phyloP scores from a whole-genome alignment of 2,797 vertebrate species.

The Periophthalmus magnuspinnatus region DNA sequence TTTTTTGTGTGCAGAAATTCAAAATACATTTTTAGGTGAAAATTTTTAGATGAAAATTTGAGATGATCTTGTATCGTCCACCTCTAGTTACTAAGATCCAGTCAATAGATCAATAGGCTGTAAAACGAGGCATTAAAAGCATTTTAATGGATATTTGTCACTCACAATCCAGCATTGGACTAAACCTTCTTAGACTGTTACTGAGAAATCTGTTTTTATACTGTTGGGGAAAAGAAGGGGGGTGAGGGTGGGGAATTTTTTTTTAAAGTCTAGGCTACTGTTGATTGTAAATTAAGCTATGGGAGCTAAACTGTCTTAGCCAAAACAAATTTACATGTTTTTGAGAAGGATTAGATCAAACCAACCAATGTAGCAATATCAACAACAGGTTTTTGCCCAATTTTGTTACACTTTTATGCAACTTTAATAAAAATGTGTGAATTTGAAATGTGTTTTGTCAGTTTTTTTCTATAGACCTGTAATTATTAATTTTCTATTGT shows the following conservation, averaged over 20 bases:
- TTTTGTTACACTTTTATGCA: conserved; percentile 88
- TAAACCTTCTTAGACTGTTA: conserved; percentile 73
- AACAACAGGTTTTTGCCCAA: conserved; percentile 76
- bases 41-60: no score
- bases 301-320: conserved; percentile 58
- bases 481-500: not conserved
- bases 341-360: conserved; percentile 63
- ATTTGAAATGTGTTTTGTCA: conserved; percentile 34
- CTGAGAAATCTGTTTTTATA: conserved; percentile 65
- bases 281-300: conserved; percentile 62
- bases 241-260: conserved; percentile 54
- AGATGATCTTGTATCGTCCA: not conserved
- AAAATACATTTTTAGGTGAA: no score
- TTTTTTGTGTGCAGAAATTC: no score
- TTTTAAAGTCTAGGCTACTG: conserved; percentile 47
- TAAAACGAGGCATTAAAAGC: conserved; percentile 8
- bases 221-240: no score
- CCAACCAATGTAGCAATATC: conserved; percentile 81
- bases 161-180: conserved; percentile 65
- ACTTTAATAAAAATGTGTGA: conserved; percentile 84
- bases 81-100: not conserved
- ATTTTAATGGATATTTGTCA: conserved; percentile 68
- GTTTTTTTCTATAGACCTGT: not conserved
- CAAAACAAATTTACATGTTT: conserved; percentile 41
- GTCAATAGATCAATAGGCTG: not conserved